These are phyloP conservation scores for Anolis sagrei DNA, from an alignment of 2,113 vertebrate species.

Conservation along the genomic window DNA sequence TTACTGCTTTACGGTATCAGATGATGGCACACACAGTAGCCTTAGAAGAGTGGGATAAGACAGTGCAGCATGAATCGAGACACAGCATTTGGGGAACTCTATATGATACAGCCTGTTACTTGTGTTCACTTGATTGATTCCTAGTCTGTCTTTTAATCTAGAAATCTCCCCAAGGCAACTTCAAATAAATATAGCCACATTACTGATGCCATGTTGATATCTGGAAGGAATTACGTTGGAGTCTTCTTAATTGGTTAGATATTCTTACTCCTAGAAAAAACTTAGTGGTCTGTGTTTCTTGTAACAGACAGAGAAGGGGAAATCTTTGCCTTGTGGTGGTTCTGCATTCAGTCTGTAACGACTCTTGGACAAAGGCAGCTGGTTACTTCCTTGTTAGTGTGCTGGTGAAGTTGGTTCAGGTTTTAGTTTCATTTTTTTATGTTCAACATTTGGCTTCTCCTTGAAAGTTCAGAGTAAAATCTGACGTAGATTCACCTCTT, in stretches of 20 bases:
- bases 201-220: background rate
- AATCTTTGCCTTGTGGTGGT: background rate
- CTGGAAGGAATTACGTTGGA: background rate
- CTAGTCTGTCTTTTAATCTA: background rate
- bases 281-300: background rate
- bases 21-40: background rate
- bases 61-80: background rate
- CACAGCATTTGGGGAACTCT: background rate
- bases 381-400: too few species aligned
- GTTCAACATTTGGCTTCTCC: too few species aligned
- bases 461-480: too few species aligned
- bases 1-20: slow-evolving; percentile 18
- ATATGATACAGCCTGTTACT: background rate
- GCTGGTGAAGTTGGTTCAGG: too few species aligned
- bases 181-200: background rate
- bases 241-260: background rate
- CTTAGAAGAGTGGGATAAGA: background rate
- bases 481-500: too few species aligned
- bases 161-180: background rate
- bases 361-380: too few species aligned
- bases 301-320: background rate
- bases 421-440: too few species aligned
- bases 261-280: background rate
- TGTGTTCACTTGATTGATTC: background rate
- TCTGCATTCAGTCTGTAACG: too few species aligned